Evolutionary conservation across 1,140 invertebrate species (phyloP), one percentile per base, ranked within the genome.

Genomic region (Lasioglossum baleicum): DNA sequence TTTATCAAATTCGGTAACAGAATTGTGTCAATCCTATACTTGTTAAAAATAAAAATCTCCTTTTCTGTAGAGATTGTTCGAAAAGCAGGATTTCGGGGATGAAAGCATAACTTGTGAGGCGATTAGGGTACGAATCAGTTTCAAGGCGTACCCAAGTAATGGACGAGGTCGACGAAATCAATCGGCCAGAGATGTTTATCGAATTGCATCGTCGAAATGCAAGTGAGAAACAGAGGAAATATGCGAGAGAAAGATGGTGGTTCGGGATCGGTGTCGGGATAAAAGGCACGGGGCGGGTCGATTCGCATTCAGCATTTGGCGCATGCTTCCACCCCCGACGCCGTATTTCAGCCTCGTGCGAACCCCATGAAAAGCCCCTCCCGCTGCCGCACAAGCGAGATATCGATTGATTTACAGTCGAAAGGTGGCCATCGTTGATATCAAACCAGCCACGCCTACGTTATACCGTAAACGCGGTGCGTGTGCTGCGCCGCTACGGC

Each of bases 391-490:
- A 13, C 44, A 35, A 35, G 44, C 44, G 44, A 76, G 91, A 92
- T 92, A 92, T 93, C 91, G 92, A 93, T 93, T 93, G 92, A 92
- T 92, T 93, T 92, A 92, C 88, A 89, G 91, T 90, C 86, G 87
- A 92, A 92, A 92, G 92, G 92, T 92, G 92, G 91, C 91, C 91
- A 92, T 93, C 88, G 90, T 89, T 92, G 91, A 93, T 93, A 93
- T 90, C 89, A 83, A 89, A 83, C 76, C 86, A 86, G 88, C 92
- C 91, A 92, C 92, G 92, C 92, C 92, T 91, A 91, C 91, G 85
- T 83, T 81, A 68, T 75, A 73, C 72, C 78, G 84, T 79, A 75
- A 83, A 76, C 81, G 72, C 73, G 67, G 61, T 67, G 84, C 80
- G 84, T 79, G 80, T 75, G 75, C 68, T 72, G 80, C 56, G 80